Evolutionary conservation across 2,888 invertebrate species (phyloP).

Genomic region (Anarsia innoxiella): DNA sequence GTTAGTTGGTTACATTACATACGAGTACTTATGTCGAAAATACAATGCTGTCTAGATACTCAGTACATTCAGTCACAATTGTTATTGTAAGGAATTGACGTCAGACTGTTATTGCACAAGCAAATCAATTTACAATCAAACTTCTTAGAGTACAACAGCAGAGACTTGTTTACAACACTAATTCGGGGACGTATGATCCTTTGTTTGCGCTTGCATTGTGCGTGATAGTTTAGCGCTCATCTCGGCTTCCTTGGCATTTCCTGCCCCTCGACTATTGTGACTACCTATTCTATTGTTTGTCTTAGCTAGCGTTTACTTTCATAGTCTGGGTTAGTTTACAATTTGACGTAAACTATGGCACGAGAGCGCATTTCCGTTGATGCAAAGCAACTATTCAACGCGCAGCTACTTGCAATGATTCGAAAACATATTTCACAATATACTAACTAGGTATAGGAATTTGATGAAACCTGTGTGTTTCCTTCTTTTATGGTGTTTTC

Average conservation of each 20-base stretch:
- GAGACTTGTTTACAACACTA: constrained; percentile 36
- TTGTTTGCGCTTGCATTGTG: constrained; percentile 53
- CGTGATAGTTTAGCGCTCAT: constrained; percentile 46
- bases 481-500: no score
- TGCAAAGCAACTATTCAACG: no score
- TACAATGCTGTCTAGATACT: no score
- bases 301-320: constrained; percentile 17
- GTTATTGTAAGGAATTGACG: background rate
- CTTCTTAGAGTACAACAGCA: constrained; percentile 15
- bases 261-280: constrained; percentile 28
- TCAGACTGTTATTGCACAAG: background rate
- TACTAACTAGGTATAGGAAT: no score
- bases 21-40: no score
- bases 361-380: constrained; percentile 19
- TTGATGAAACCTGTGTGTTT: no score
- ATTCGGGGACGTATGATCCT: constrained; percentile 28
- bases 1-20: no score
- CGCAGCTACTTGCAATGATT: no score
- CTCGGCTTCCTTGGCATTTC: constrained; percentile 58
- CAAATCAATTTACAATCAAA: background rate
- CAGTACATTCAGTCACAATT: no score
- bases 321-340: constrained; percentile 24
- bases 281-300: constrained; percentile 6
- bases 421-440: no score
- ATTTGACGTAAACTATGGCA: constrained; percentile 25